These are phyloP conservation scores for Ornithoptera priamus DNA, from an alignment of 2,888 invertebrate species.

Conservation along the genomic window DNA sequence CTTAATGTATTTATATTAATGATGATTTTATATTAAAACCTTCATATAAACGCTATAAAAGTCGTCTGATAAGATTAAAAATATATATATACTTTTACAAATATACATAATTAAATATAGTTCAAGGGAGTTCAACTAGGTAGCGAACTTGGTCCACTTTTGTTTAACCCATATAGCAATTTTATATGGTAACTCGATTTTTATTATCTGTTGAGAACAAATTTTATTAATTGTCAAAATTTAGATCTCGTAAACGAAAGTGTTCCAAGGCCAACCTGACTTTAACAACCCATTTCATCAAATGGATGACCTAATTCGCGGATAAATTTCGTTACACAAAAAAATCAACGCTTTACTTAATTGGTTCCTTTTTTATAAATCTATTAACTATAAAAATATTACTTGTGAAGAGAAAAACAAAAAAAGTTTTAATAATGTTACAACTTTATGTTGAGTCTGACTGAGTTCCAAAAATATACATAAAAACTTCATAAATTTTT, in stretches of 20 bases:
- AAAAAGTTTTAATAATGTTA: no score
- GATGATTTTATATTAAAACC: no score
- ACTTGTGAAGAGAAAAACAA: no score
- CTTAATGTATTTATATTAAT: no score
- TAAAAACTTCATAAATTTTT: not conserved
- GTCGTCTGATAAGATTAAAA: no score
- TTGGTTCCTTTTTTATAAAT: not conserved
- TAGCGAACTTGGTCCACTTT: constrained; percentile 16
- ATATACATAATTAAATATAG: not conserved
- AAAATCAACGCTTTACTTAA: not conserved
- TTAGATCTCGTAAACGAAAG: constrained; percentile 8
- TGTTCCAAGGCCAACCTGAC: constrained; percentile 11
- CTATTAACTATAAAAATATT: not conserved
- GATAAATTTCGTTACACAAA: constrained; percentile 3
- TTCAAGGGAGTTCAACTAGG: not conserved
- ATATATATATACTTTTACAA: not conserved
- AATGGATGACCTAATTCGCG: constrained; percentile 3
- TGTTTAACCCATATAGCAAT: constrained; percentile 2
- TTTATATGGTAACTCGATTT: constrained; percentile 10
- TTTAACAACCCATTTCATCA: constrained; percentile 15
- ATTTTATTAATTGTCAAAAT: constrained; percentile 16
- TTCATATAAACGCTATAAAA: no score
- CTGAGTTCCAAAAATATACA: no score
- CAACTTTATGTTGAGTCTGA: no score
- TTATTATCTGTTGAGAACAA: constrained; percentile 1